Base-by-base conservation (phyloP, 23 tunicate species). In the Halocynthia roretzi region DNA sequence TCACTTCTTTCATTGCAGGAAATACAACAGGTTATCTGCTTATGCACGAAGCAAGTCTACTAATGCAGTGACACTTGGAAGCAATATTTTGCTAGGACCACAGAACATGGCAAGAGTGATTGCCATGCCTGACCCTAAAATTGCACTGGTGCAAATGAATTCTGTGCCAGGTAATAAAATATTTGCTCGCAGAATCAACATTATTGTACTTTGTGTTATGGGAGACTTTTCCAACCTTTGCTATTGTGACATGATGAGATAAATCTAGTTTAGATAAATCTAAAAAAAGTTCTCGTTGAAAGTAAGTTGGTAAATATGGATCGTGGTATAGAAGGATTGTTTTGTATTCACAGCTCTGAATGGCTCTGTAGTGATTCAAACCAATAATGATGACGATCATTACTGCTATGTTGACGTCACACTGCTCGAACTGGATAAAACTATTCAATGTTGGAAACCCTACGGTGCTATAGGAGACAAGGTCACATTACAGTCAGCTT, bases 81-180 rank as follows among this genome's bases (percentile, higher is more conserved):
- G 87, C 53, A 56, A 76, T 8, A 66, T 89, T 12, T 79, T 84
- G 71, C 85, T 89, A 7, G 96, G 88, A 7, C 85, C 96, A 0
- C 96, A 89, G 72, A 89, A 89, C 54, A 80, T 84, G 54, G 88
- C 96, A 18, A 75, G 75, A 68, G 96, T 89, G 10, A 80, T 89
- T 17, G 96, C 96, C 2, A 51, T 89, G 53, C 96, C 96, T 7
- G 96, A 89, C 44, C 79, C 69, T 18, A 80, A 89, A 65, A 82
- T 89, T 51, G 96, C 88, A 0, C 62, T 89, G 15, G 96, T 89
- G 6, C 96, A 89, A 84, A 89, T 89, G 96, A 83, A 84, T 61
- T 67, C 83, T 7, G 63, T 89, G 10, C 88, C 96, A 76, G 83
- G 93, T 86, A 51, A 12, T 31, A 12, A 5, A 12, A 17, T 60